These are phyloP conservation scores for Myanophis thanlyinensis DNA, from an alignment of 2,113 vertebrate genomes.

Conservation along the genomic window DNA sequence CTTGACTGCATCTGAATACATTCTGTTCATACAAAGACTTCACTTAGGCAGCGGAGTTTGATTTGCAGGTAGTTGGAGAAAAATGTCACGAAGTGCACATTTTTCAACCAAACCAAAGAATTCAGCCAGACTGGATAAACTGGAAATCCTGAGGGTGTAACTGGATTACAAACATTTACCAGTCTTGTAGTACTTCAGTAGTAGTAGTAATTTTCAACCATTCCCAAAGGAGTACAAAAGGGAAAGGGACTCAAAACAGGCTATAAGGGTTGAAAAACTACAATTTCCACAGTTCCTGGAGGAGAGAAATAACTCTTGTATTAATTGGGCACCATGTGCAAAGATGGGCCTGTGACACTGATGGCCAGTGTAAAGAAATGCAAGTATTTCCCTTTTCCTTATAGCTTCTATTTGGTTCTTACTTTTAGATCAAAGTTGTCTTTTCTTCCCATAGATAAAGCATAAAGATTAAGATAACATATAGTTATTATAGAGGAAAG, in stretches of 20 bases:
- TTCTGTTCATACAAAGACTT: background rate
- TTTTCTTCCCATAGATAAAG: background rate
- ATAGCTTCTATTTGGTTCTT: background rate
- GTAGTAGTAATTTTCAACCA: background rate
- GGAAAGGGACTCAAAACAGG: background rate
- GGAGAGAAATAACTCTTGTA: background rate
- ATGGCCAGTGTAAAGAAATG: background rate
- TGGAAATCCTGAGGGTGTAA: background rate
- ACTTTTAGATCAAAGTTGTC: background rate
- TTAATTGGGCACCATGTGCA: background rate
- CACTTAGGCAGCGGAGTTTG: background rate
- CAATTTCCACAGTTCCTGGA: background rate
- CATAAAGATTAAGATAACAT: no score
- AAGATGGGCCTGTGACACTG: background rate
- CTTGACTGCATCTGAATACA: background rate
- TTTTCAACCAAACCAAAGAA: background rate
- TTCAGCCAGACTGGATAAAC: no score
- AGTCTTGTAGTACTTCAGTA: background rate
- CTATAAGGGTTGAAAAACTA: background rate
- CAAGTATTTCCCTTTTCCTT: background rate
- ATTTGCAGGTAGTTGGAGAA: background rate
- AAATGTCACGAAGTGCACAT: background rate
- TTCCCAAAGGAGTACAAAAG: background rate
- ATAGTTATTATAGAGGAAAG: no score
- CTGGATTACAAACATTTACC: background rate